A percentile compares a stretch with the other conserved stretches of the same genome.
Conservation (phyloP, 2,113 vertebrate genomes). For the Athene noctua region DNA sequence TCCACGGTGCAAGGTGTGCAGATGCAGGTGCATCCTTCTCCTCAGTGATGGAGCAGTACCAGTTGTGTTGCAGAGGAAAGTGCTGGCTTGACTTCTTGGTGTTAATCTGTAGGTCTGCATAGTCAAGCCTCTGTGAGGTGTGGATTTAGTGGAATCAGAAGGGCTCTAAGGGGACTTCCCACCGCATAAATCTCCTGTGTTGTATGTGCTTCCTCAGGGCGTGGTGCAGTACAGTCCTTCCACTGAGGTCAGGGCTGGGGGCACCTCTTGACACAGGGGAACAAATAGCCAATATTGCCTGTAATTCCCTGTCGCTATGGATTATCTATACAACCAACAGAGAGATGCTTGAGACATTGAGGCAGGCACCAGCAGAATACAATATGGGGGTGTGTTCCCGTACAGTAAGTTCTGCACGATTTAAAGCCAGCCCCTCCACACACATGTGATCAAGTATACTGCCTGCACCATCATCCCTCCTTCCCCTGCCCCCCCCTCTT, state of each 20-base stretch:
- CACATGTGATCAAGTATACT: not conserved
- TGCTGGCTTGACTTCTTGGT: not conserved
- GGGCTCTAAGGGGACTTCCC: not conserved
- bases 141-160: not conserved
- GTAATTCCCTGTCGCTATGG: not conserved
- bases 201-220: not conserved
- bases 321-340: not conserved
- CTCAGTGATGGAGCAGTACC: not conserved
- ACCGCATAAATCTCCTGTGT: rapidly evolving
- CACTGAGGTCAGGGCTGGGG: not conserved
- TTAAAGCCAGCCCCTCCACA: not conserved
- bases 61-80: not conserved
- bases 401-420: not conserved
- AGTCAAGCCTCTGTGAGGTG: not conserved
- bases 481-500: not conserved
- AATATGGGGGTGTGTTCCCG: not conserved
- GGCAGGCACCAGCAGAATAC: not conserved
- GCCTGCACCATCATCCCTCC: not conserved
- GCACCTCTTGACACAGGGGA: not conserved
- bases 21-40: not conserved
- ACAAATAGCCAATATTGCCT: not conserved
- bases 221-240: not conserved
- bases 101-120: not conserved
- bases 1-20: rapidly evolving
- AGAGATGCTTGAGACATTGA: not conserved